These are phyloP conservation scores for Salvelinus sp. DNA, from an alignment of 2,113 vertebrate species.

Conservation along the genomic window DNA sequence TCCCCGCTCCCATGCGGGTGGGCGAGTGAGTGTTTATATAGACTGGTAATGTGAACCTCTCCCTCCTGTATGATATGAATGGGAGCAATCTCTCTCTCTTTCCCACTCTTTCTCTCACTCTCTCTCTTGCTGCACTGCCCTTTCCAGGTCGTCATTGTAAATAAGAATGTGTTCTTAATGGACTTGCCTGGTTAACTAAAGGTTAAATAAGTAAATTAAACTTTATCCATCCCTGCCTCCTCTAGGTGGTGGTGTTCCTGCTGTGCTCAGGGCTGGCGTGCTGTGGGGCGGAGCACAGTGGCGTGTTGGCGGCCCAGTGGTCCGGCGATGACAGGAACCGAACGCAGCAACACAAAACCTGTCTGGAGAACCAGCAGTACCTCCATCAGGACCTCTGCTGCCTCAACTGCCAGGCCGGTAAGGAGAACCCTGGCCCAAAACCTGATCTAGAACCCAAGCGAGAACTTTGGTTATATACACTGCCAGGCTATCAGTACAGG, in stretches of 20 bases:
- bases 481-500: neutral
- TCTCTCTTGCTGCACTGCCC: neutral
- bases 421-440: slow-evolving; percentile 31
- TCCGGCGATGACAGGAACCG: slow-evolving; percentile 57
- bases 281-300: slow-evolving; percentile 51
- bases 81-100: too few species aligned
- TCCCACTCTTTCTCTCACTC: neutral
- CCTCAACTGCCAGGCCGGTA: slow-evolving; percentile 76
- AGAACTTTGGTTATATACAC: neutral
- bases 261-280: slow-evolving; percentile 46
- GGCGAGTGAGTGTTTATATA: neutral
- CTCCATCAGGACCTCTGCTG: slow-evolving; percentile 69
- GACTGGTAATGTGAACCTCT: slow-evolving; percentile 1
- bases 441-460: neutral
- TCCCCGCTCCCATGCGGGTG: neutral
- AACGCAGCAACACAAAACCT: slow-evolving; percentile 54
- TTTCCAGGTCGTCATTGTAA: neutral
- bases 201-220: neutral
- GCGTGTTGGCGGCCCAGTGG: slow-evolving; percentile 41
- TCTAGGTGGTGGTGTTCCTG: slow-evolving; percentile 47
- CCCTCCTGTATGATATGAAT: neutral
- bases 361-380: slow-evolving; percentile 74
- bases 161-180: neutral
- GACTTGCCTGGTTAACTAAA: too few species aligned
- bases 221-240: too few species aligned